Evolutionary conservation across 2,113 vertebrate species (phyloP), one percentile per base, ranked within the genome.

Genomic region (Etia nguti): DNA sequence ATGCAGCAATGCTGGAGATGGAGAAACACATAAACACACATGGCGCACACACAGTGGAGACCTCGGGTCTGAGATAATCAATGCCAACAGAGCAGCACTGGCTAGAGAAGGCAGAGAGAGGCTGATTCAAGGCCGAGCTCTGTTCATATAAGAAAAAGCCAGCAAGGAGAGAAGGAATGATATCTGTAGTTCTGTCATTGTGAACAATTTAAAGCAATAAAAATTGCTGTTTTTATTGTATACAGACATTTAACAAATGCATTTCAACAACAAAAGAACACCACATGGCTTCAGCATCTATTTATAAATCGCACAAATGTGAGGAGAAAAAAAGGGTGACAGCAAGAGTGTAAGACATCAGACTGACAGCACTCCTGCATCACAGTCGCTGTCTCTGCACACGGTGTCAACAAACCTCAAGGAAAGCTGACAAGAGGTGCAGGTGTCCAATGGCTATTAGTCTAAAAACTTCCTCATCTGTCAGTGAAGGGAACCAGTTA

Each of bases 371-470:
- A 11, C 83, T 90, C 54, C 92, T 80, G 79, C 90, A 94, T 92
- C 85, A 86, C 83, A 87, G 77, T 52, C 46, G 22, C 82, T 54
- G 85, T 87, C 80, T 79, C 52, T 1, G 24, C 81, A 56, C 86
- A 87, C 4, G 22, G 82, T 90, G 92, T 88, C 90, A 94, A 93
- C 84, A 86, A 92, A 94, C 70, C 88, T 90, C 88, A 87, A 92
- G 80, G 84, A 62, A 92, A 82, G 82, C 82, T 93, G 95, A 92
- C 90, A 89, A 87, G 86, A 89, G 1, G 52, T 48, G 59, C 91
- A 93, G 93, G 93, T 95, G 93, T 93, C 93, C 90, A 57, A 75
- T 92, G 90, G 90, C 91, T 92, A 91, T 94, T 93, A 93, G 90
- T 85, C 91, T 85, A 86, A 90, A 91, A 92, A 88, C 83, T 9